Percentiles rank a stretch among this genome's conserved stretches.
Evolutionary conservation across 35 echinoderm and acorn worm genomes (phyloP).

Genomic region (Amphiura filiformis): DNA sequence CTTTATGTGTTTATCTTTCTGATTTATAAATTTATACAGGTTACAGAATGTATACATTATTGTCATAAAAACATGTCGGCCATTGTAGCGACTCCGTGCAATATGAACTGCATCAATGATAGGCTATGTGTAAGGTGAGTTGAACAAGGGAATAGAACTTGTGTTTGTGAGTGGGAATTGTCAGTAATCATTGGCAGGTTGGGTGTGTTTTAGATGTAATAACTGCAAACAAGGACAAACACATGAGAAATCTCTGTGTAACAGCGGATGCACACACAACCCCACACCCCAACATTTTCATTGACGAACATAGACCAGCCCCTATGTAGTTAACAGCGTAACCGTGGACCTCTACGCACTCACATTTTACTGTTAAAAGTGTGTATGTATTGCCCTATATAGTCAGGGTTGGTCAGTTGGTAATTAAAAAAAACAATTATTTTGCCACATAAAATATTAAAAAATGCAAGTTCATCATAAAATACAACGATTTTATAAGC

Average conservation of each 20-base stretch:
- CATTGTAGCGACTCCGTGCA: slow-evolving; percentile 89
- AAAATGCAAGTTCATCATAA: too few species aligned
- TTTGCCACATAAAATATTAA: too few species aligned
- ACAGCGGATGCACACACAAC: too few species aligned
- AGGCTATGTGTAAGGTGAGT: slow-evolving; percentile 74
- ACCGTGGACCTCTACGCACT: too few species aligned
- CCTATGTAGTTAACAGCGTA: too few species aligned
- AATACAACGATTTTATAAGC: too few species aligned
- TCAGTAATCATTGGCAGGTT: not conserved
- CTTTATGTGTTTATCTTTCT: too few species aligned
- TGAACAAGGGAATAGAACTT: not conserved
- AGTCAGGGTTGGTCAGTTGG: too few species aligned
- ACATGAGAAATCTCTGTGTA: too few species aligned
- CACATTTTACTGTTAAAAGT: not conserved
- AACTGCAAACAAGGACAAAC: not conserved
- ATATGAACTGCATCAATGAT: slow-evolving; percentile 98
- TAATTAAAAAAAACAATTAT: too few species aligned
- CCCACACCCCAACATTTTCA: not conserved
- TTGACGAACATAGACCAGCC: not conserved
- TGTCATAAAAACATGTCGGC: slow-evolving; percentile 91
- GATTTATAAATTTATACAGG: too few species aligned
- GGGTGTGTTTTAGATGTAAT: not conserved
- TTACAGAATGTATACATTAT: slow-evolving; percentile 83
- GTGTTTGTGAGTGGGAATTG: not conserved
- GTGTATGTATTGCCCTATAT: too few species aligned